These are phyloP conservation scores for Bombyx huttoni DNA, from an alignment of 2,888 invertebrate species.

Conservation along the genomic window DNA sequence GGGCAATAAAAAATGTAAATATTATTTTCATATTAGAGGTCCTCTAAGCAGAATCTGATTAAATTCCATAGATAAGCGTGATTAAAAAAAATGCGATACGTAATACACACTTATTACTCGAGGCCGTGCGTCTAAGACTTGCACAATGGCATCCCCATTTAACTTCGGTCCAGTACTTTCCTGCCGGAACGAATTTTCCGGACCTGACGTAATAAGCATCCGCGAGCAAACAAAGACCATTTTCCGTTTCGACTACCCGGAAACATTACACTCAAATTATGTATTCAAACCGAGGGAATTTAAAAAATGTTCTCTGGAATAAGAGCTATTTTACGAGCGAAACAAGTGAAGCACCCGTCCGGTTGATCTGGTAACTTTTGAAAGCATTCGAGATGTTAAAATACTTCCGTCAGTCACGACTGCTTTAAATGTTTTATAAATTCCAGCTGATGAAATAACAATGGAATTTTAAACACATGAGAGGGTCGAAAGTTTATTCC, in stretches of 20 bases:
- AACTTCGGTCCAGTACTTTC: conserved; percentile 57
- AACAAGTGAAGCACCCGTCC: neutral
- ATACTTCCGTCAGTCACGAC: neutral
- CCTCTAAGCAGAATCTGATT: too few species aligned
- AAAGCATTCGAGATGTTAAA: neutral
- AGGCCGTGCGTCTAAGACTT: conserved; percentile 26
- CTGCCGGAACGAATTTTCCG: conserved; percentile 48
- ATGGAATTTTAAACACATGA: neutral
- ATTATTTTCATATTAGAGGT: too few species aligned
- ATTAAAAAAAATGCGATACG: conserved; percentile 50
- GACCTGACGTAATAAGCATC: conserved; percentile 56
- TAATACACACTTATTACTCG: conserved; percentile 42
- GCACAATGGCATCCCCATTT: conserved; percentile 51
- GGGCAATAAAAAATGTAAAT: too few species aligned
- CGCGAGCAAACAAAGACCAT: conserved; percentile 57
- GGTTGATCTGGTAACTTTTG: neutral
- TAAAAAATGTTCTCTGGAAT: conserved; percentile 18
- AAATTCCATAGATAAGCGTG: conserved; percentile 5
- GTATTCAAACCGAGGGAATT: conserved; percentile 33
- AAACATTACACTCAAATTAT: conserved; percentile 48
- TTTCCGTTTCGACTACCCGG: conserved; percentile 44
- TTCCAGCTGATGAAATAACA: neutral
- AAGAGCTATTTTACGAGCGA: conserved; percentile 6
- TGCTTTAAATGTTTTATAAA: neutral
- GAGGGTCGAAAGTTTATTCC: neutral